Base-by-base conservation (phyloP, 1,140 invertebrate species). In the Cyclina sinensis region DNA sequence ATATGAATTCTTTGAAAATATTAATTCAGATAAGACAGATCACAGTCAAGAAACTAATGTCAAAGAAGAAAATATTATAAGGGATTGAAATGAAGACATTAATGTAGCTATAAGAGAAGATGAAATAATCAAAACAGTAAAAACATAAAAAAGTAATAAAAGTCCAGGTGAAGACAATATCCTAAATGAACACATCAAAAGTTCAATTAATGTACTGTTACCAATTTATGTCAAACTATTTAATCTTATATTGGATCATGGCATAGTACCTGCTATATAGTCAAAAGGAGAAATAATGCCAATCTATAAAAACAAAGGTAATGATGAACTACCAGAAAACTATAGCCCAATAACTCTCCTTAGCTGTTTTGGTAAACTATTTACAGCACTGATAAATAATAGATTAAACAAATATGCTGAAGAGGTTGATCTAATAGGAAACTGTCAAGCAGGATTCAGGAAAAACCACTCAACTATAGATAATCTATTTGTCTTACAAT, bases 171-270 rank as follows among this genome's bases (percentile, higher is more conserved):
- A 32, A 9, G 88, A 89, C 62, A 18, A 39, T 1, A 73, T 85
- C 5, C n/a, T 70, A 0, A 86, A 89, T 80, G 74, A 89, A 37
- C 78, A 89, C 27, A 80, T 86, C 12, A 89, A 86, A 54, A 27
- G 1, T 27, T 24, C 83, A 24, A 0, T 82, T 4, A 21, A 90
- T 79, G 65, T 86, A 32, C 54, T 90, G 51, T 7, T 90, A 18
- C 83, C 83, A 54, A 76, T 82, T 11, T 90, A 76, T 62, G 30
- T 73, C 4, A 27, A 62, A 62, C 27, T 62, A 62, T 62, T 62
- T 27, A 62, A 62, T 14, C 0, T 27, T 7, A 62, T 62, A 27
- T 27, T 62, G 0, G 24, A 27, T n/a, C 1, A 18, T 27, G 57
- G 51, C 7, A 62, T 62, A n/a, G 5, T 62, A 4, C 57, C 24